Base-by-base conservation (phyloP, 1,140 invertebrate species). In the Hyles euphorbiae region DNA sequence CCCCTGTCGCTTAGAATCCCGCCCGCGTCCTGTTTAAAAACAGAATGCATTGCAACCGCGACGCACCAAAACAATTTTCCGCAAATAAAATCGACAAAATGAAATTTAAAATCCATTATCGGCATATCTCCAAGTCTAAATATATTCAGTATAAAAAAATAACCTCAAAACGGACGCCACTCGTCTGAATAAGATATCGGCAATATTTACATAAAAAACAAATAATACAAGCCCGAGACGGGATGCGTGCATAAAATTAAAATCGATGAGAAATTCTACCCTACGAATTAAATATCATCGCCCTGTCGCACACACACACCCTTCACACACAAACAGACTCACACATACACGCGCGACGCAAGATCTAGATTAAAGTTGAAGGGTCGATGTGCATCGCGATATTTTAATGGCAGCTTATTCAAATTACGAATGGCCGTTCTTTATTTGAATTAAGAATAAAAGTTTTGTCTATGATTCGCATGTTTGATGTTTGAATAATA, bases 151-250 rank as follows among this genome's bases (percentile, higher is more conserved):
- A 53, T 59, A 51, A 68, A 78, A 74, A 81, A 61, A 63, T 53
- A 10, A 44, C 70, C 68, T 67, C 65, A 76, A 73, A 85, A 76
- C 67, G 72, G 69, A 72, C 67, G 73, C 65, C 72, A 72, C 74
- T 78, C 78, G 68, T 71, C 78, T 72, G 71, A 72, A 69, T 76
- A 79, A 83, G 76, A 82, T 81, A 75, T 79, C 74, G 62, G 61
- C 65, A 73, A 70, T 84, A 88, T 88, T 88, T 86, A 84, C 85
- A 88, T 88, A 86, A 88, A 87, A 88, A 86, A 81, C 81, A 85
- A 83, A 86, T 85, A 83, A 78, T 68, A 75, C 72, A 76, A 58
- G 61, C 66, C 53, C 60, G 81, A 85, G 85, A 88, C 76, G 79
- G 78, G 80, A 83, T 80, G 83, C 76, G 82, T 73, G 85, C 83